Conservation (phyloP, 1,140 invertebrate genomes). For the Aphidius gifuensis region DNA sequence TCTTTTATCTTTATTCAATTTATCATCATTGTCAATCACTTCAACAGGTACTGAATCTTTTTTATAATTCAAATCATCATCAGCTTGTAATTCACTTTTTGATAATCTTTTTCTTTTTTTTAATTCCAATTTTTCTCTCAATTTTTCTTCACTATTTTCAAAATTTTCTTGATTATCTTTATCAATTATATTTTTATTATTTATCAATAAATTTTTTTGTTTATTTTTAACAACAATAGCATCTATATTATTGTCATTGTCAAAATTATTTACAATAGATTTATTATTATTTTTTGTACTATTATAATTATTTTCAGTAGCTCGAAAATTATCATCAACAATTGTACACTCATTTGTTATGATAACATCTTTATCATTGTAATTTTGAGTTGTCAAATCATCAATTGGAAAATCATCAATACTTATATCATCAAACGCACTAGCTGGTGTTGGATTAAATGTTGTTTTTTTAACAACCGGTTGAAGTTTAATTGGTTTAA, state of each 20-base stretch:
- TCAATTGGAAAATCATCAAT: background rate
- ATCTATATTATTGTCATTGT: too few species aligned
- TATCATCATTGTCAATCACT: background rate
- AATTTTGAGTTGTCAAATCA: too few species aligned
- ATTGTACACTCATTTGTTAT: too few species aligned
- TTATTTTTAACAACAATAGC: too few species aligned
- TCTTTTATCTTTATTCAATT: conserved; percentile 6
- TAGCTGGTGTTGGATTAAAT: conserved; percentile 18
- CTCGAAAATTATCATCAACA: too few species aligned
- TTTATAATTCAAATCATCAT: background rate
- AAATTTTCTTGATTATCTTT: too few species aligned
- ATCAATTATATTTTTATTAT: too few species aligned
- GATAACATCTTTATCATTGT: too few species aligned
- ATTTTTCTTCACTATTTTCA: conserved; percentile 15
- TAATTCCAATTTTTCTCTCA: background rate
- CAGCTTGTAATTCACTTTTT: background rate
- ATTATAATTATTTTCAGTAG: too few species aligned
- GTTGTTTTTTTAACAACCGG: conserved; percentile 27
- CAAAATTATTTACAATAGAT: too few species aligned
- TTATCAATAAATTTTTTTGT: too few species aligned
- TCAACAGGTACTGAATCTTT: conserved; percentile 1
- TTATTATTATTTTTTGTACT: too few species aligned
- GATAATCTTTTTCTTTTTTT: conserved; percentile 4
- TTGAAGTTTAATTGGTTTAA: conserved; percentile 39
- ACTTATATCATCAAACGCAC: conserved; percentile 24